Evolutionary conservation across 64 coral and sea anemone species (phyloP), one percentile per base, ranked within the genome.

Genomic region (Hydrozoanthus tunicans): DNA sequence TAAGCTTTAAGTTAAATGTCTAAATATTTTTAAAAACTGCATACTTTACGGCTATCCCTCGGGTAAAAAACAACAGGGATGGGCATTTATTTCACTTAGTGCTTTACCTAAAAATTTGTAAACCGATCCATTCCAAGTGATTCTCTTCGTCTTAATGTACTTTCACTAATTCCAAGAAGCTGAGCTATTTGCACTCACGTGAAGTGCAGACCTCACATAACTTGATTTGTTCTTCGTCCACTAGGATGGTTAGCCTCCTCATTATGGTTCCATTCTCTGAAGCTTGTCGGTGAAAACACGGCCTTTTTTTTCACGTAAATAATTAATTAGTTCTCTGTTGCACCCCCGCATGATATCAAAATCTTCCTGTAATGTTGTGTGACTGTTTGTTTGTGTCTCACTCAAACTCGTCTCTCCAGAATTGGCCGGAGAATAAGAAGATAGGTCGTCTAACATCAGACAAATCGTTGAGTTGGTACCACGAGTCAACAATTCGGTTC

Each of bases 141-240:
- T 8, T 80, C 78, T 80, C 78, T 58, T 60, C 57, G 53, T 53
- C 56, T 80, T 60, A 80, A 80, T 25, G 79, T 81, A 25, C 23
- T 81, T 81, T 62, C 58, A 62, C 56, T 81, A 81, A 43, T 81
- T 81, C 59, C 59, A 51, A 63, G 79, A 81, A 62, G 59, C 9
- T 27, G 17, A 62, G 20, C 58, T 63, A 81, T 81, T 62, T 62
- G 26, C n/a, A 81, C 58, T n/a, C 58, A 32, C 7, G 79, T 60
- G 58, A 81, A 81, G 79, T 81, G 79, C 79, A 81, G 79, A 62
- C 17, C 15, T 79, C 55, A 17, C n/a, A 62, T n/a, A 81, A 62
- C 59, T 62, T 81, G 56, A 81, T 81, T 78, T 78, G 76, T 56
- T 78, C 76, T 78, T 78, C 76, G 76, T 78, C 76, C 76, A 78